Evolutionary conservation across 2,113 vertebrate genomes (phyloP), one percentile per base, ranked within the genome.

Genomic region (Pseudorectes ferrugineus): DNA sequence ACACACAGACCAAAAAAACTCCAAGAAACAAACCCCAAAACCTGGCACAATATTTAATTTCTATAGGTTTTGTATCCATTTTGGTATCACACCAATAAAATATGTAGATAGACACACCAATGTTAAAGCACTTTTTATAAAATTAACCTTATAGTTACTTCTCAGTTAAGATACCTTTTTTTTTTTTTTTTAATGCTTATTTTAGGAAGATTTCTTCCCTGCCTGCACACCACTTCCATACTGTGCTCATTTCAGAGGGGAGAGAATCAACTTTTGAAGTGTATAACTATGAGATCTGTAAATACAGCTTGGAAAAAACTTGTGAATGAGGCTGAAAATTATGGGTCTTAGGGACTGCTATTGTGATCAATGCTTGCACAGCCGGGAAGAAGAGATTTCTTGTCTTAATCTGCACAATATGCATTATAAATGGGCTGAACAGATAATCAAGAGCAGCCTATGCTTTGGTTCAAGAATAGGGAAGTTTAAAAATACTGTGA

Each of bases 401-500:
- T 63, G 28, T 74, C n/a, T 81, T 54, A 72, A 63, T 87, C 68
- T 78, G 51, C 35, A 84, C 48, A 55, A 40, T n/a, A 40, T 85
- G 68, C 45, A 68, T 72, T 91, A 67, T 48, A 76, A 91, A 78
- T 59, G 48, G 17, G 54, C 49, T 89, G 88, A 93, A 61, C 14
- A 0, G 74, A 74, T 59, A 91, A 75, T 85, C 40, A 63, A 59
- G 70, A 74, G 38, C 12, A 75, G 48, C 67, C 43, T 81, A 5
- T 71, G 66, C 40, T 87, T 89, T 52, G 5, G 7, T 54, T 93
- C 40, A 71, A 87, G 70, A 87, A 71, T 43, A 87, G 45, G 14
- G 12, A 85, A 55, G 31, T 82, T 90, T 68, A 71, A 94, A 91
- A 94, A 92, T 91, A 75, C 26, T 75, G 12, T 4, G 31, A 89